Evolutionary conservation across 2,888 invertebrate genomes (phyloP), one percentile per base, ranked within the genome.

Genomic region (Alloplasta piceator): DNA sequence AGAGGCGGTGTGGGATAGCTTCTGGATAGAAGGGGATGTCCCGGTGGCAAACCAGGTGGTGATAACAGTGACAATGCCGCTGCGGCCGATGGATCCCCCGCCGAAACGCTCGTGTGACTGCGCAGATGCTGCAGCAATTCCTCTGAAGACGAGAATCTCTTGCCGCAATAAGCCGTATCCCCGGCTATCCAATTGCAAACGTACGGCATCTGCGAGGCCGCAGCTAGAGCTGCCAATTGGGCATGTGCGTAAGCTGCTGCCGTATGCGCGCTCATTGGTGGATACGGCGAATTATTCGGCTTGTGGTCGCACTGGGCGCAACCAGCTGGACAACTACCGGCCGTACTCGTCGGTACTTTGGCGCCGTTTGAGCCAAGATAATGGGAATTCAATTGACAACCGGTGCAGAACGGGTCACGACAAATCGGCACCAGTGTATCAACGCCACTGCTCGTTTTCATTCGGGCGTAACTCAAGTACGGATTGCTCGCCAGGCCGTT

Each of bases 151-250:
- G 95, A 93, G 90, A 98, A 98, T 58, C 98, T 93, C 90, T 98
- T 98, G 82, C 98, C 98, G 89, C 98, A 98, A 89, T 97, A 98
- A 0, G 96, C 95, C 0, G 96, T 95, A 90, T 96, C 96, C 3
- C 96, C 95, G 6, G 96, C 96, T 90, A 98, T 96, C 98, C 98
- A 98, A 92, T 96, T 98, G 93, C 98, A 98, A 0, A 97, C 96
- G 89, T 96, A 97, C 0, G 97, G 97, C 84, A 97, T 93, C 88
- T 96, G 96, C 0, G 96, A 96, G 10, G 96, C 97, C 0, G 97
- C 97, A 0, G 97, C 96, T 79, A 97, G 90, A 0, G 97, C 97
- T 0, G 97, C 96, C 41, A 97, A 90, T 89, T 97, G 96, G 7
- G 96, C 96, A 87, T 97, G 96, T 41, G 96, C 96, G 87, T 96